Base-by-base conservation (phyloP, 2,113 vertebrate species). In the Nibea coibor region DNA sequence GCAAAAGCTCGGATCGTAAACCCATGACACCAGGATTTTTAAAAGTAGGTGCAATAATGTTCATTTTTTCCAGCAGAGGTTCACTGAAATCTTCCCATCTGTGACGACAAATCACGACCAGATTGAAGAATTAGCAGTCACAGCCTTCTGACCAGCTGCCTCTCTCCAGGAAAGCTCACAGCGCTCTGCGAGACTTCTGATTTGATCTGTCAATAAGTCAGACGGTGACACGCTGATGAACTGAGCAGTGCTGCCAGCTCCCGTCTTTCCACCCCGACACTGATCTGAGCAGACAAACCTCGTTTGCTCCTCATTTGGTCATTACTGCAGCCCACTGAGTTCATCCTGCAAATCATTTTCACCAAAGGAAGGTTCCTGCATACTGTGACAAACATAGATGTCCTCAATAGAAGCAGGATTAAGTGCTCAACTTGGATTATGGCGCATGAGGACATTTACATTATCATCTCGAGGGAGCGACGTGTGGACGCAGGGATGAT, bases 281-380 rank as follows among this genome's bases (percentile, higher is more conserved):
- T 78, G 88, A 84, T 80, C 53, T 15, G 62, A 90, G 15, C 69
- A 12, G 83, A 91, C 89, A 81, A 84, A 87, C 79, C 58, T 24
- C 3, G 5, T 89, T 88, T 75, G 66, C 19, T 83, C 67, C 72
- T 59, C 75, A 79, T 86, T 75, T 79, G 47, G 50, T 42, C 47
- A 5, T 15, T 35, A 81, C 45, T 71, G 67, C 80, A 64, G 71
- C 51, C 39, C 61, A 10, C 56, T 0, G 65, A 78, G 0, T 72
- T 35, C 78, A 42, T 61, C 28, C 16, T 24, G 67, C 54, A 82
- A 64, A 85, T 0, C 59, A 16, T 14, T 28, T 14, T 24, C n/a
- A 70, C 28, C n/a, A 35, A 78, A n/a, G 47, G 54, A 35, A 80
- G 57, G 47, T 24, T 12, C 64, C 14, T 19, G 28, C 50, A 64